Percentiles rank a stretch among this genome's conserved stretches.
Evolutionary conservation across 1,140 invertebrate genomes (phyloP).

Genomic region (Rhizoglyphus robini): DNA sequence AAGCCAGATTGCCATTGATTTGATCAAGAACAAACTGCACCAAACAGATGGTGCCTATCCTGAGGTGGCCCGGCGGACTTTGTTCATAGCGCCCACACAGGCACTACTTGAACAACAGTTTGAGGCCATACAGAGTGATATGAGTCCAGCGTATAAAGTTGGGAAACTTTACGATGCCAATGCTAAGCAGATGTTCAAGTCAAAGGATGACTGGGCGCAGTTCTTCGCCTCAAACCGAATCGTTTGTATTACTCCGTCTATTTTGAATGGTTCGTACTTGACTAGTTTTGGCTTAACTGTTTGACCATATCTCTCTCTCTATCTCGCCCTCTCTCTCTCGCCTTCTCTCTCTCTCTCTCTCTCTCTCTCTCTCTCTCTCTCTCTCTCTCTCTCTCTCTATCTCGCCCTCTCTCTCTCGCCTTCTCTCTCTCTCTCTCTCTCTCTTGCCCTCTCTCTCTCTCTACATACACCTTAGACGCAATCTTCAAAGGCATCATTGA

Average conservation of each 20-base stretch:
- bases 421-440: too few relatives aligned
- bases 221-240: not conserved
- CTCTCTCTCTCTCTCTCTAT: too few relatives aligned
- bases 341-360: too few relatives aligned
- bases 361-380: too few relatives aligned
- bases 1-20: conserved; percentile 73
- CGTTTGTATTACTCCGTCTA: not conserved
- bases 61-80: conserved; percentile 33
- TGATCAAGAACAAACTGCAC: conserved; percentile 49
- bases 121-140: conserved; percentile 45
- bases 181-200: not conserved
- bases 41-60: conserved; percentile 26
- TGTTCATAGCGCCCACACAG: conserved; percentile 41
- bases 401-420: too few relatives aligned
- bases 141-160: conserved; percentile 38
- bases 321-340: too few relatives aligned
- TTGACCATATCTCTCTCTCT: too few relatives aligned
- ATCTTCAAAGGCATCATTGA: too few relatives aligned
- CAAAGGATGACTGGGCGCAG: not conserved
- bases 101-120: conserved; percentile 65
- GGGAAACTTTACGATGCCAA: not conserved
- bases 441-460: too few relatives aligned
- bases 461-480: too few relatives aligned
- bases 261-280: too few relatives aligned
- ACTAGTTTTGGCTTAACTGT: too few relatives aligned